phyloP scores from a whole-genome alignment of 2,888 invertebrate species.

The Pocota personata region DNA sequence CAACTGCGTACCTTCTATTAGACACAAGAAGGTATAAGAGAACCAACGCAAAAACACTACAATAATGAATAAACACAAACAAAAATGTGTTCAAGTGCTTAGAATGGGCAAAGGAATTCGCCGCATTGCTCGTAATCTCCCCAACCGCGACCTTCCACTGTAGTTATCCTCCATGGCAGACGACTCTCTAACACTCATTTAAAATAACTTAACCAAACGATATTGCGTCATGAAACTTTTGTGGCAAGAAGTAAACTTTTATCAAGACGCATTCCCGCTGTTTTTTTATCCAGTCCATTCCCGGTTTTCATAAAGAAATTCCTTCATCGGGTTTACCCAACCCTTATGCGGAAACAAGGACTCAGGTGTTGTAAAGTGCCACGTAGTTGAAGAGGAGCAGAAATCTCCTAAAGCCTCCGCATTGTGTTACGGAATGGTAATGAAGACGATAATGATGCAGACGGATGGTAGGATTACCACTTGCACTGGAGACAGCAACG shows the following conservation, averaged over 20 bases:
- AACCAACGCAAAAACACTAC: neutral
- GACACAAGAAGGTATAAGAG: neutral
- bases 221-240: slow-evolving; percentile 42
- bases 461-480: slow-evolving; percentile 41
- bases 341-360: neutral
- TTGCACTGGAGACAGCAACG: slow-evolving; percentile 10
- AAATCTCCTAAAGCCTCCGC: slow-evolving; percentile 49
- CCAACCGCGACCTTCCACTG: neutral
- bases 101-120: neutral
- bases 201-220: slow-evolving; percentile 43
- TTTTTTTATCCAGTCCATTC: neutral
- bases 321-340: neutral
- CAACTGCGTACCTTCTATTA: neutral
- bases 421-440: slow-evolving; percentile 41
- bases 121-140: neutral
- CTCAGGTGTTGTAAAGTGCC: slow-evolving; percentile 55
- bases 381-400: slow-evolving; percentile 20
- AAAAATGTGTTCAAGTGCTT: neutral
- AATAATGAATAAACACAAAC: neutral
- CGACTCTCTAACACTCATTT: neutral
- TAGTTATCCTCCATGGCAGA: neutral
- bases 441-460: slow-evolving; percentile 63
- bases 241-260: slow-evolving; percentile 11
- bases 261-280: neutral
- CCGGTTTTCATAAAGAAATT: neutral